Percentiles rank a stretch among this genome's conserved stretches.
phyloP scores from a whole-genome alignment of 2,888 invertebrate species.

The Tetragnatha montana region DNA sequence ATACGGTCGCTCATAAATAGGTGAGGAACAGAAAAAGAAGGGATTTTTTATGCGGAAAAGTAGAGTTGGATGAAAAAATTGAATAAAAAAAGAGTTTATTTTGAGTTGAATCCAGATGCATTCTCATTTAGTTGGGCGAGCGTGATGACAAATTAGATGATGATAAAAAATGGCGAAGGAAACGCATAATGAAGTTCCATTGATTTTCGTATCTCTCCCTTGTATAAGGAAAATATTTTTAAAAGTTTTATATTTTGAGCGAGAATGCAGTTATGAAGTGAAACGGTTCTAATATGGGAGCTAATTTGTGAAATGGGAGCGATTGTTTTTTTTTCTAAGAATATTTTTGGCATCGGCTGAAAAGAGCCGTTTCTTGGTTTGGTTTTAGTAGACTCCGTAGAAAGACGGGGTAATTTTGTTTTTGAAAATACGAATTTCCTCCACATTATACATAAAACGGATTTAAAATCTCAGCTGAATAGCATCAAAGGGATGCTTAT shows the following conservation, averaged over 20 bases:
- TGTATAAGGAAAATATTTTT: constrained; percentile 16
- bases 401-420: too few species aligned
- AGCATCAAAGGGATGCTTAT: too few species aligned
- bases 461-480: too few species aligned
- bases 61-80: not conserved
- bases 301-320: constrained; percentile 30
- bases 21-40: constrained; percentile 3
- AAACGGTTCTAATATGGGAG: constrained; percentile 4
- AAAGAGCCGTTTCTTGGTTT: too few species aligned
- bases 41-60: not conserved
- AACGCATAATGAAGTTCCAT: constrained; percentile 55
- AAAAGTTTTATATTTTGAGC: constrained; percentile 50
- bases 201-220: constrained; percentile 53
- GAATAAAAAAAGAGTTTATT: constrained; percentile 35
- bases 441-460: too few species aligned
- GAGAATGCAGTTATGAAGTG: not conserved
- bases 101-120: constrained; percentile 39
- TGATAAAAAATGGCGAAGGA: constrained; percentile 3
- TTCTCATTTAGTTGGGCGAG: constrained; percentile 43
- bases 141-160: constrained; percentile 44
- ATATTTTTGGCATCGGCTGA: too few species aligned
- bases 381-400: too few species aligned
- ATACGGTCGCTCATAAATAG: not conserved
- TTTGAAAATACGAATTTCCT: too few species aligned
- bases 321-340: not conserved